Conservation (phyloP, 2,888 invertebrate genomes). For the Meganola albula region DNA sequence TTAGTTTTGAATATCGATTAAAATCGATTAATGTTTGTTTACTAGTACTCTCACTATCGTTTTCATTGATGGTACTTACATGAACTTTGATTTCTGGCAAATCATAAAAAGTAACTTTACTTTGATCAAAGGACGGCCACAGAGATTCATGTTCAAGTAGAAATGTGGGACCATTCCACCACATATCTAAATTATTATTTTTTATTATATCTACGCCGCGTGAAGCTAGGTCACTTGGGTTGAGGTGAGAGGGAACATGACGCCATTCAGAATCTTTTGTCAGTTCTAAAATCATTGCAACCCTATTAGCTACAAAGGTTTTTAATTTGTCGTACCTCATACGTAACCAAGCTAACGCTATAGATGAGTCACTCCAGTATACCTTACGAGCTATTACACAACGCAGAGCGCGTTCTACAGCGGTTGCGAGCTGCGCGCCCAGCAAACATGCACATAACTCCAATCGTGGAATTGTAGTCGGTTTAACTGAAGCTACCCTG, state of each 20-base stretch:
- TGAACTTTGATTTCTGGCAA: no score
- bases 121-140: no score
- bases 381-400: background rate
- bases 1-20: no score
- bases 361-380: background rate
- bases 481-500: background rate
- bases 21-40: no score
- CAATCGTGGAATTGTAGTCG: background rate
- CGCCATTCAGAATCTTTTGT: background rate
- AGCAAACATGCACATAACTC: background rate
- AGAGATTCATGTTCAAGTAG: no score
- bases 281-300: background rate
- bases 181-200: no score
- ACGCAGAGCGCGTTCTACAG: background rate
- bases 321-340: background rate
- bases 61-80: no score
- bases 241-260: background rate
- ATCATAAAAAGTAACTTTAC: no score
- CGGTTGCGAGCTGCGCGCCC: background rate
- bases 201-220: slow-evolving; percentile 1
- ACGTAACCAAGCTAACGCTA: background rate
- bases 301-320: background rate
- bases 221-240: background rate
- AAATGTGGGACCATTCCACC: no score
- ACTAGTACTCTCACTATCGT: no score